Conservation (phyloP, 2,888 invertebrate species). For the Reticulitermes lucifugus region DNA sequence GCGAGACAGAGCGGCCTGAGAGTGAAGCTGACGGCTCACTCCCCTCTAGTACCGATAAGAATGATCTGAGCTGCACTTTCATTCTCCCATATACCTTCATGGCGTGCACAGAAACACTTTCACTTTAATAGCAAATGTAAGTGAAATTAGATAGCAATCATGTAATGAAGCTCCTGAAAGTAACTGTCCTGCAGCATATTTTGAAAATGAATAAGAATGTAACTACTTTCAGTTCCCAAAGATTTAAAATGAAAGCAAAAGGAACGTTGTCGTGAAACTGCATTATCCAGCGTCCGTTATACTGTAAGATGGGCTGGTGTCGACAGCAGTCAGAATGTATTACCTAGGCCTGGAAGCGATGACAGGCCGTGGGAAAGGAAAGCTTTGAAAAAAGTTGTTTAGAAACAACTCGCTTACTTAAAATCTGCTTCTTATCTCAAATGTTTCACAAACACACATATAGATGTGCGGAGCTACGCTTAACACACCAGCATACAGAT, state of each 20-base stretch:
- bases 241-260: background rate
- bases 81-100: no score
- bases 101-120: no score
- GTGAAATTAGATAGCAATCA: background rate
- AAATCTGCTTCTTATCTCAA: slow-evolving; percentile 42
- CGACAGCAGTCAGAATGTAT: slow-evolving; percentile 31
- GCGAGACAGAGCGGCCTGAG: no score
- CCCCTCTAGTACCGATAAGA: no score
- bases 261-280: slow-evolving; percentile 11
- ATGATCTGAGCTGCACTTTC: no score
- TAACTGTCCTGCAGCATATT: background rate
- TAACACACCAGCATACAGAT: slow-evolving; percentile 19
- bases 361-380: slow-evolving; percentile 39
- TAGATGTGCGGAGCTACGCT: background rate
- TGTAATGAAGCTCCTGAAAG: background rate
- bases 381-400: slow-evolving; percentile 24
- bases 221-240: slow-evolving; percentile 5
- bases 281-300: slow-evolving; percentile 26
- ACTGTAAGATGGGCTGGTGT: slow-evolving; percentile 22
- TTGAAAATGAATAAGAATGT: background rate
- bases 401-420: slow-evolving; percentile 38
- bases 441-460: slow-evolving; percentile 17
- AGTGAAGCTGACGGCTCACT: no score
- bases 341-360: slow-evolving; percentile 21
- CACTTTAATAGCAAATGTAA: background rate